Base-by-base conservation (phyloP, 2,888 invertebrate genomes). In the Drosophila mulleri region DNA sequence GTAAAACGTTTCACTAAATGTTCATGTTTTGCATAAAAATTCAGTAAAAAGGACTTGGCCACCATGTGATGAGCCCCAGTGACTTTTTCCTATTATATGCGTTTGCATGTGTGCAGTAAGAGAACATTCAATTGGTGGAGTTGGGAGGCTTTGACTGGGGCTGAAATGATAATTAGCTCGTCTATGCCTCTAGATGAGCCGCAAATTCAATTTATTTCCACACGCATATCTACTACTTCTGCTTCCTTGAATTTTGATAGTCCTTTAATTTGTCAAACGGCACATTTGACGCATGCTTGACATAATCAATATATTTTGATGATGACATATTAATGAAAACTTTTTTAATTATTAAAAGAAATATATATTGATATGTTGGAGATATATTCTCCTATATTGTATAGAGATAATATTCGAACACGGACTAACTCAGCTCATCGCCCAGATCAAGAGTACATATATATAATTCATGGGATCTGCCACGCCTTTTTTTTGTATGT, bases 1-100 rank as follows among this genome's bases (percentile, higher is more conserved):
- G 72, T 75, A 78, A 82, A 91, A 75, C 91, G 91, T 91, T 91
- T 78, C 74, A 91, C 89, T 91, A 91, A 91, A 89, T 88, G 91
- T 88, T 90, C 91, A 91, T 91, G 91, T 86, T 90, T 90, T 82
- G 91, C 90, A 91, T 91, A 90, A 90, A 89, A 90, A 83, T 82
- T 81, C 79, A 56, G 75, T 71, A 63, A 82, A 78, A 78, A 70
- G 75, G 54, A 78, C 71, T 57, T 57, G 63, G 68, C 74, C 69
- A 66, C 69, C 69, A 74, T 82, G 79, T 57, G 72, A 67, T 72
- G 74, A 65, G 69, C 68, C 53, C 48, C 35, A 65, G 73, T 58
- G 60, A 65, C 66, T 65, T 59, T 67, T 65, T 47, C 41, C 48
- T n/a, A 35, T 52, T 50, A 48, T 35, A 37, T 57, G n/a, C n/a